Conservation (phyloP, 2,797 vertebrate species). For the Smutsia gigantea region DNA sequence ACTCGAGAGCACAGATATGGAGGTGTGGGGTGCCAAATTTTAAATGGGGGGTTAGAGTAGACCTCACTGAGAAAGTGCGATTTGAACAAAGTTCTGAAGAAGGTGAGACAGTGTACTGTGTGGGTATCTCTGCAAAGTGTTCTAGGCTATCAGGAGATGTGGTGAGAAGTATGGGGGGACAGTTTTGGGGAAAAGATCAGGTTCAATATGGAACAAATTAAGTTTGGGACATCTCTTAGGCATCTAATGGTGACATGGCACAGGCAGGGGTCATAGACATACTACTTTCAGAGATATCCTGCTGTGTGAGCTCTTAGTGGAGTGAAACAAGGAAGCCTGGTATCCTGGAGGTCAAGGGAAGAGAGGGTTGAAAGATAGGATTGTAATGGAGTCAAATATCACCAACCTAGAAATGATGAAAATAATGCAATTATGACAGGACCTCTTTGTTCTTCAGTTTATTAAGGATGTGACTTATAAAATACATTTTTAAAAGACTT, state of each 20-base stretch:
- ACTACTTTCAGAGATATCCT: neutral
- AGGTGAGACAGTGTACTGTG: neutral
- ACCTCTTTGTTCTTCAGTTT: neutral
- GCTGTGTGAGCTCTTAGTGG: neutral
- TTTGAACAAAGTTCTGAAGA: neutral
- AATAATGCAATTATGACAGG: neutral
- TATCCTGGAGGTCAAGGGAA: neutral
- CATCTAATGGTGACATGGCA: neutral
- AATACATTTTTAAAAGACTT: neutral
- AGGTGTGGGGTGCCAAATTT: neutral
- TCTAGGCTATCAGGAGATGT: neutral
- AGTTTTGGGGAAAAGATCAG: neutral
- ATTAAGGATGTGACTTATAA: neutral
- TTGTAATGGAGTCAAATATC: neutral
- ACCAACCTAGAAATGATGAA: neutral
- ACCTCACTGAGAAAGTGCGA: neutral
- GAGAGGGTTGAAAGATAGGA: neutral
- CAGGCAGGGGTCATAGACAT: neutral
- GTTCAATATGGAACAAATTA: neutral
- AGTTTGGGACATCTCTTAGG: neutral
- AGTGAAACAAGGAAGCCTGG: neutral
- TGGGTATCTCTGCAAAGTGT: neutral
- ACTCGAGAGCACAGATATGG: neutral
- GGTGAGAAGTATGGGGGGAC: neutral
- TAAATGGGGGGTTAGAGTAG: neutral